phyloP scores from a whole-genome alignment of 2,113 vertebrate species.

The Sinocyclocheilus anophthalmus region DNA sequence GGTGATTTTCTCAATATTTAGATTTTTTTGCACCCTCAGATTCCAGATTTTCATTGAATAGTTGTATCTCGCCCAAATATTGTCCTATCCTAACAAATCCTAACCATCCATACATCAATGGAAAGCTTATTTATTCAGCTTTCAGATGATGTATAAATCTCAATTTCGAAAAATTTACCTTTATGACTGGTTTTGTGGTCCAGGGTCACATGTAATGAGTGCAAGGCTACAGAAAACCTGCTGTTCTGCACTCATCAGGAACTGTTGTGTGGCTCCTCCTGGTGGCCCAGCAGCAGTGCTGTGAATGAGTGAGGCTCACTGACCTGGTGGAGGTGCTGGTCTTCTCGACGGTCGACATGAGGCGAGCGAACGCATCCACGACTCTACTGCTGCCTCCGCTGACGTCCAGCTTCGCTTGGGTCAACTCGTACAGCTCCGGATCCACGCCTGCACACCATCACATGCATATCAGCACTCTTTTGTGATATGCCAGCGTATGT shows the following conservation, averaged over 20 bases:
- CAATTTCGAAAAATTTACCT: too few relatives aligned
- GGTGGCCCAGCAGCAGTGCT: background rate
- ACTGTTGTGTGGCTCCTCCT: background rate
- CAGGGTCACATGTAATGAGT: background rate
- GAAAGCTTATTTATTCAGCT: too few relatives aligned
- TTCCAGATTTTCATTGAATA: too few relatives aligned
- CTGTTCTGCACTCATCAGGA: background rate
- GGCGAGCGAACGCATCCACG: slow-evolving; percentile 90
- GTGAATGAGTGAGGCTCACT: background rate
- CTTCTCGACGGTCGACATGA: slow-evolving; percentile 97
- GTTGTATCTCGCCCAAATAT: too few relatives aligned
- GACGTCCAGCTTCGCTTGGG: slow-evolving; percentile 90
- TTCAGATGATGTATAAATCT: too few relatives aligned
- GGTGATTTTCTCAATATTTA: too few relatives aligned
- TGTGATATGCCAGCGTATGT: too few relatives aligned
- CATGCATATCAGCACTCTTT: background rate
- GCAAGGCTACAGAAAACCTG: background rate
- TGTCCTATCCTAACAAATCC: too few relatives aligned
- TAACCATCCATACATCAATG: too few relatives aligned
- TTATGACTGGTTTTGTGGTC: too few relatives aligned
- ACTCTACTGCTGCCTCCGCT: slow-evolving; percentile 80
- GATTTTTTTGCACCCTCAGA: too few relatives aligned
- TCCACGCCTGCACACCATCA: slow-evolving; percentile 84
- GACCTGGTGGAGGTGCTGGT: slow-evolving; percentile 93
- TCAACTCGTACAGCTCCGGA: slow-evolving; percentile 95